phyloP scores from a whole-genome alignment of 2,888 invertebrate species.

The Sarcophaga subvicina region DNA sequence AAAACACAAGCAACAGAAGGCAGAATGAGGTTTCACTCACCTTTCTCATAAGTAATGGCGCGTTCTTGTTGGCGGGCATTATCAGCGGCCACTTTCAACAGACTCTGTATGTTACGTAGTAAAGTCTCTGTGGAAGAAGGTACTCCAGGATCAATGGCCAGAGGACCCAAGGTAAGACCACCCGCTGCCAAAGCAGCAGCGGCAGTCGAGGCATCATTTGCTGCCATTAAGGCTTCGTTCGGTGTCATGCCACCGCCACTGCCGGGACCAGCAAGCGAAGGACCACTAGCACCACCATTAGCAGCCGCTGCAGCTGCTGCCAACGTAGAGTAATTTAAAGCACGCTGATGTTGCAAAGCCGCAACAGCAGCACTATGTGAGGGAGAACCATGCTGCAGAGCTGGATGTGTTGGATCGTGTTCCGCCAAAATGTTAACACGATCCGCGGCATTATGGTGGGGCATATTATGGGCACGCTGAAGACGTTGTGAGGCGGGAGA shows the following conservation, averaged over 20 bases:
- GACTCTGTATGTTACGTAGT: constrained; percentile 96
- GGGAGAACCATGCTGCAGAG: constrained; percentile 81
- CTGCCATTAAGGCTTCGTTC: constrained; percentile 77
- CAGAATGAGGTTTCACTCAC: constrained; percentile 83
- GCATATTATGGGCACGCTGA: constrained; percentile 71
- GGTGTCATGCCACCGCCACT: constrained; percentile 77
- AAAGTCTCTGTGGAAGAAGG: constrained; percentile 93
- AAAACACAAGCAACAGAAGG: not conserved
- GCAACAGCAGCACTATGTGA: constrained; percentile 74
- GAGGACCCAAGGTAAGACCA: constrained; percentile 77
- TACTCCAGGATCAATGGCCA: constrained; percentile 80
- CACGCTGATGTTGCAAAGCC: constrained; percentile 84
- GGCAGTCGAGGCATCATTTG: constrained; percentile 77
- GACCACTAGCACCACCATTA: constrained; percentile 74
- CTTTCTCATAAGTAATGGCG: constrained; percentile 98
- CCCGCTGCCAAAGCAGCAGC: constrained; percentile 79
- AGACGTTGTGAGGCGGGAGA: constrained; percentile 78
- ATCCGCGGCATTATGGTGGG: constrained; percentile 73
- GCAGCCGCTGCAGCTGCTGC: constrained; percentile 85
- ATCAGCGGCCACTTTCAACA: constrained; percentile 98
- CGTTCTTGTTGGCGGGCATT: constrained; percentile 98
- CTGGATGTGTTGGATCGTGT: constrained; percentile 85
- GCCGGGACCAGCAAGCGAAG: constrained; percentile 72
- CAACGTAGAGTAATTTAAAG: constrained; percentile 91
- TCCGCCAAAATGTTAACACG: constrained; percentile 83